Conservation (phyloP, 2,888 invertebrate species). For the Acronicta leporina region DNA sequence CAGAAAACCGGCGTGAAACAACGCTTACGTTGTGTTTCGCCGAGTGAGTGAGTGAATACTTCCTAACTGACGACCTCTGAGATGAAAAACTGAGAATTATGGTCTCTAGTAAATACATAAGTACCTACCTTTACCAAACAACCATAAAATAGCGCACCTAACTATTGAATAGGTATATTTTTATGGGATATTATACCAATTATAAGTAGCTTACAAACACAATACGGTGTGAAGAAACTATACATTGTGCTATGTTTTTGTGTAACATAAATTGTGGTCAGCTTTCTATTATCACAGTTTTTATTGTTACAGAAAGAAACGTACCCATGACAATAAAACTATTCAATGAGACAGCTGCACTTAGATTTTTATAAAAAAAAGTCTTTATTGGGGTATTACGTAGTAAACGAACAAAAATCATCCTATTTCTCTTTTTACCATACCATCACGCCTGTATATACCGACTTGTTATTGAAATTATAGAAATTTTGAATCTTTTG, state of each 20-base stretch:
- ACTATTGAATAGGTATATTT: not conserved
- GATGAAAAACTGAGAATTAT: too few species aligned
- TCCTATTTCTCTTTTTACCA: not conserved
- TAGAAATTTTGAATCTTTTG: too few species aligned
- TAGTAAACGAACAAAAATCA: not conserved
- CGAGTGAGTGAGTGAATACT: too few species aligned
- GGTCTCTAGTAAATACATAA: too few species aligned
- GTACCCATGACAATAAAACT: slow-evolving; percentile 9
- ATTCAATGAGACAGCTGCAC: slow-evolving; percentile 5
- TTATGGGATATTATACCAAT: not conserved
- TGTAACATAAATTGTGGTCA: not conserved
- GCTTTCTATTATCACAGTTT: slow-evolving; percentile 21
- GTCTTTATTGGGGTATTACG: not conserved
- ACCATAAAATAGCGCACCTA: not conserved
- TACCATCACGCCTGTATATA: not conserved
- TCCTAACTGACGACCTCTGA: too few species aligned
- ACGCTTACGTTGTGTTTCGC: too few species aligned
- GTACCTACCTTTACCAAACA: too few species aligned
- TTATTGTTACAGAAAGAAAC: slow-evolving; percentile 5
- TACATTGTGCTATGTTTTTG: not conserved
- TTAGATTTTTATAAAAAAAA: slow-evolving; percentile 9
- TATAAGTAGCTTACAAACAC: slow-evolving; percentile 1
- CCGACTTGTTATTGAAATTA: not conserved
- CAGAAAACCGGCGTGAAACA: too few species aligned
- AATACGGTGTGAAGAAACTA: not conserved